These are phyloP conservation scores for Oncorhynchus masou DNA, from an alignment of 2,113 vertebrate genomes.

Conservation along the genomic window DNA sequence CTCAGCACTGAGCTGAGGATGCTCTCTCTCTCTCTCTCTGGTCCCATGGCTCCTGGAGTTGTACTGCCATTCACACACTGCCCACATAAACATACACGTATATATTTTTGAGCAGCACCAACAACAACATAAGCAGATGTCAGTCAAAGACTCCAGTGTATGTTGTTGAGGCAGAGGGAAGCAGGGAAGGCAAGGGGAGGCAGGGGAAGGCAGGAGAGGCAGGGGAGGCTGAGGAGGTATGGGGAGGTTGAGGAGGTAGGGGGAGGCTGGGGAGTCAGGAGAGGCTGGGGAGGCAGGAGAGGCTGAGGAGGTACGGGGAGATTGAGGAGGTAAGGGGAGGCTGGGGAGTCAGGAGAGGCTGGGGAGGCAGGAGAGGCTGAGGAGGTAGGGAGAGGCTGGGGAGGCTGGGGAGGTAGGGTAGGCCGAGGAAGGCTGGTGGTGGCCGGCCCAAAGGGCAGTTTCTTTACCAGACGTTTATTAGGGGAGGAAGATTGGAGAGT, in stretches of 20 bases:
- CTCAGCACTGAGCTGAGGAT: background rate
- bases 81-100: constrained; percentile 50
- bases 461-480: background rate
- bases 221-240: too few species aligned
- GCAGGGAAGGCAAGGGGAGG: constrained; percentile 10
- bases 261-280: too few species aligned
- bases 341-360: background rate
- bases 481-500: constrained; percentile 1
- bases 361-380: constrained; percentile 14
- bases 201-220: background rate
- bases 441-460: background rate
- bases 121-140: constrained; percentile 51
- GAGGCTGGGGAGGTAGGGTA: too few species aligned
- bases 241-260: too few species aligned
- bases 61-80: constrained; percentile 31
- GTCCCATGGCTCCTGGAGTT: constrained; percentile 35
- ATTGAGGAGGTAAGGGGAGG: too few species aligned
- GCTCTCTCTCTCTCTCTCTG: background rate
- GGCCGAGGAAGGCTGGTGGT: background rate
- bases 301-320: too few species aligned
- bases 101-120: constrained; percentile 48
- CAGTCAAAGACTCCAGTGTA: constrained; percentile 22
- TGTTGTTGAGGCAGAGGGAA: constrained; percentile 15
- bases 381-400: constrained; percentile 6
- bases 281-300: too few species aligned